phyloP scores from a whole-genome alignment of 2,797 vertebrate genomes.

The Sarcophilus harrisii region DNA sequence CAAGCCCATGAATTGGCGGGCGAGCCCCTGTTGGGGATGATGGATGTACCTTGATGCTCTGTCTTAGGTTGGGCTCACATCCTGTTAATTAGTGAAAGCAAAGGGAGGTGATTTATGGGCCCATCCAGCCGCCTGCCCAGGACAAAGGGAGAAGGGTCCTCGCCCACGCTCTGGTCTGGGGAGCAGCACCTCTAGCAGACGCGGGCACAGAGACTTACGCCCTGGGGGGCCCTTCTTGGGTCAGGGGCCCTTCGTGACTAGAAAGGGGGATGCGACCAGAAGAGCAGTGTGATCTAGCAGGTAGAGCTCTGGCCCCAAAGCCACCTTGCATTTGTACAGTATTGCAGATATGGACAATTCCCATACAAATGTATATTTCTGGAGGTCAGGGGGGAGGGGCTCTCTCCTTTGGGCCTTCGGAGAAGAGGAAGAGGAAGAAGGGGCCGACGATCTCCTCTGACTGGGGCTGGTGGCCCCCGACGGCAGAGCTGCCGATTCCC shows the following conservation, averaged over 20 bases:
- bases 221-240: neutral
- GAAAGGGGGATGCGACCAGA: neutral
- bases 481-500: neutral
- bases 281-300: neutral
- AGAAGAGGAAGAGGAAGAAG: neutral
- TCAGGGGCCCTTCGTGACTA: neutral
- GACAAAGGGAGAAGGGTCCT: neutral
- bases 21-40: neutral
- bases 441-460: too few species aligned
- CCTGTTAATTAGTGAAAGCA: neutral
- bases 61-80: neutral
- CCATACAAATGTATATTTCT: neutral
- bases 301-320: neutral
- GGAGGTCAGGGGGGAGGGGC: neutral
- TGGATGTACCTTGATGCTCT: neutral
- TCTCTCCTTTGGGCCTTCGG: too few species aligned
- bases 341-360: neutral
- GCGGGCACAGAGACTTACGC: neutral
- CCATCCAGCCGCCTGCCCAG: neutral
- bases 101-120: neutral
- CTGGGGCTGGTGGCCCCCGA: neutral
- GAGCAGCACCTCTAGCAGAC: neutral
- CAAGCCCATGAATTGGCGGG: neutral
- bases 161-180: neutral
- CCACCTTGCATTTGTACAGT: neutral